A percentile compares a stretch with the other conserved stretches of the same genome.
Evolutionary conservation across 2,888 invertebrate genomes (phyloP).

Genomic region (Odontothrips loti): DNA sequence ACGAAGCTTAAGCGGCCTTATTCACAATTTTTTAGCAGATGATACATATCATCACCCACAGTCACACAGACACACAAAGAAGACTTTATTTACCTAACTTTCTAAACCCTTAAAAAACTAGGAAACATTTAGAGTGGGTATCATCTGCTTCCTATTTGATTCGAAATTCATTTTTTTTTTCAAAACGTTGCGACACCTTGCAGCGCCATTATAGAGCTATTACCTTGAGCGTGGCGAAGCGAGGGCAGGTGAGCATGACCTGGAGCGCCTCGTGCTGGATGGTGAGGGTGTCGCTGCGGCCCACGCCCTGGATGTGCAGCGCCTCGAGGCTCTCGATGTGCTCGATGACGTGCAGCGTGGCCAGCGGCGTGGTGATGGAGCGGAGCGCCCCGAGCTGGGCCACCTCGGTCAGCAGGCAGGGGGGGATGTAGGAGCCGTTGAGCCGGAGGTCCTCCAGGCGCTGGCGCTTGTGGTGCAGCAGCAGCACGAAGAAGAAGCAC

Average conservation of each 20-base stretch:
- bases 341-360: slow-evolving; percentile 7
- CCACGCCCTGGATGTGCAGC: slow-evolving; percentile 16
- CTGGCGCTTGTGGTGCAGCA: neutral
- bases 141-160: too few species aligned
- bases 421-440: neutral
- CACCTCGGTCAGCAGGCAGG: neutral
- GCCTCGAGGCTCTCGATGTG: slow-evolving; percentile 1
- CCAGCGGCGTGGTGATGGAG: neutral
- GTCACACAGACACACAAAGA: too few species aligned
- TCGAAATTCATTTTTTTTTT: too few species aligned
- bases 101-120: too few species aligned
- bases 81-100: too few species aligned
- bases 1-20: too few species aligned
- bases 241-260: slow-evolving; percentile 2
- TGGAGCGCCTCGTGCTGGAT: neutral
- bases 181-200: too few species aligned
- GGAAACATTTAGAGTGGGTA: too few species aligned
- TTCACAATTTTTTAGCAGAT: too few species aligned
- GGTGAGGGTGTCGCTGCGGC: neutral
- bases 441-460: neutral
- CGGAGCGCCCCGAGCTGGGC: neutral
- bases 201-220: too few species aligned
- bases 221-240: neutral
- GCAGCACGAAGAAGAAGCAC: slow-evolving; percentile 3
- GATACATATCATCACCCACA: too few species aligned